Evolutionary conservation across 2,888 invertebrate genomes (phyloP).

Genomic region (Pardosa pseudoannulata): DNA sequence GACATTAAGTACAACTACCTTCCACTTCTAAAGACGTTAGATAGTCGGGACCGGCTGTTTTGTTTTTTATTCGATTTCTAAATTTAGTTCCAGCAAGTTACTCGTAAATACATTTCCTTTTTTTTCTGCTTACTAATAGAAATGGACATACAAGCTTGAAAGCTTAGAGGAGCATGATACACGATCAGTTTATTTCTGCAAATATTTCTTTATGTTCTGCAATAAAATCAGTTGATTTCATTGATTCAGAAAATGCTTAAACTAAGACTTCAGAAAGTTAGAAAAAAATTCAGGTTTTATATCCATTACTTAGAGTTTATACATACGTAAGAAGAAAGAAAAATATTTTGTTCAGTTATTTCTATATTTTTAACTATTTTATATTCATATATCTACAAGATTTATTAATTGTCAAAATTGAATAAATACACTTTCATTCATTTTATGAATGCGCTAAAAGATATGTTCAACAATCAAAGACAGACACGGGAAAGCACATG

Average conservation of each 20-base stretch:
- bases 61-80: conserved; percentile 46
- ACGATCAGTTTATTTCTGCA: conserved; percentile 22
- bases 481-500: too few species aligned
- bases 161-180: background rate
- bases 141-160: background rate
- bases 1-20: conserved; percentile 52
- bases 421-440: too few species aligned
- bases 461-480: too few species aligned
- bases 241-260: background rate
- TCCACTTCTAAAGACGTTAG: conserved; percentile 14
- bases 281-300: background rate
- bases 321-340: too few species aligned
- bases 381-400: too few species aligned
- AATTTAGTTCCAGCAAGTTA: conserved; percentile 48
- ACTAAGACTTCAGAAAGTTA: background rate
- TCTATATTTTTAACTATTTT: too few species aligned
- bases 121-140: background rate
- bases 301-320: too few species aligned
- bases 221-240: conserved; percentile 24
- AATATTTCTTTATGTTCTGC: background rate
- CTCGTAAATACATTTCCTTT: conserved; percentile 17
- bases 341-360: too few species aligned
- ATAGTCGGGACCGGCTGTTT: conserved; percentile 3
- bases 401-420: too few species aligned
- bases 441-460: too few species aligned